These are phyloP conservation scores for Phrynosoma blainvillii DNA, from an alignment of 2,113 vertebrate genomes.

Conservation along the genomic window DNA sequence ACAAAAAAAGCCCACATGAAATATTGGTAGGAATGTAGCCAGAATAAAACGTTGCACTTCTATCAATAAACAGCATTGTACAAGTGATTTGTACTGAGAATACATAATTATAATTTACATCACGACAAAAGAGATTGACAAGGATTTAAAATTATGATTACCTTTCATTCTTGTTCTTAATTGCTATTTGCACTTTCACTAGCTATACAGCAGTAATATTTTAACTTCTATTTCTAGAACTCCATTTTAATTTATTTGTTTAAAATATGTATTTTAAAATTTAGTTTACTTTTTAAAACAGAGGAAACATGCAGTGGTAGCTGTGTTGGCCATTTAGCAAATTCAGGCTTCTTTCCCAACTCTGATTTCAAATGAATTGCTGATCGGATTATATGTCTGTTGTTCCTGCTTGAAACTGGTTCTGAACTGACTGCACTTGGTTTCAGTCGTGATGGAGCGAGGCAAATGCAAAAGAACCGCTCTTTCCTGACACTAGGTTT, in stretches of 20 bases:
- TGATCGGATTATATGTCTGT: too few species aligned
- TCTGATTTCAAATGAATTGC: too few species aligned
- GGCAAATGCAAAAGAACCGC: too few species aligned
- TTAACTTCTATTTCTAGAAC: background rate
- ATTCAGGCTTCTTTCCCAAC: too few species aligned
- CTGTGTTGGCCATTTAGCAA: too few species aligned
- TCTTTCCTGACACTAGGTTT: too few species aligned
- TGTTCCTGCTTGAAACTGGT: too few species aligned
- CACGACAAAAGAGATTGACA: background rate
- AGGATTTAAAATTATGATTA: background rate
- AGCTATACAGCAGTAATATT: background rate
- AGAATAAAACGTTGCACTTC: conserved; percentile 40
- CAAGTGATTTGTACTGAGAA: conserved; percentile 46
- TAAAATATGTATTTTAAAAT: too few species aligned
- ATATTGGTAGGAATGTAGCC: conserved; percentile 6
- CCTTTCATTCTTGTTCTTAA: background rate
- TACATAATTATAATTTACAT: background rate
- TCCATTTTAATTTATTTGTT: too few species aligned
- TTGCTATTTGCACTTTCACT: background rate
- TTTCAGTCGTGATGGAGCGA: too few species aligned
- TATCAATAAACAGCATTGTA: conserved; percentile 48
- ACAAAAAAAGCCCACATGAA: conserved; percentile 18
- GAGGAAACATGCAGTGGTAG: too few species aligned
- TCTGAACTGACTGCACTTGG: too few species aligned
- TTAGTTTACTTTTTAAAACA: background rate